Evolutionary conservation across 2,113 vertebrate species (phyloP).

Genomic region (Hippoglossus stenolepis): DNA sequence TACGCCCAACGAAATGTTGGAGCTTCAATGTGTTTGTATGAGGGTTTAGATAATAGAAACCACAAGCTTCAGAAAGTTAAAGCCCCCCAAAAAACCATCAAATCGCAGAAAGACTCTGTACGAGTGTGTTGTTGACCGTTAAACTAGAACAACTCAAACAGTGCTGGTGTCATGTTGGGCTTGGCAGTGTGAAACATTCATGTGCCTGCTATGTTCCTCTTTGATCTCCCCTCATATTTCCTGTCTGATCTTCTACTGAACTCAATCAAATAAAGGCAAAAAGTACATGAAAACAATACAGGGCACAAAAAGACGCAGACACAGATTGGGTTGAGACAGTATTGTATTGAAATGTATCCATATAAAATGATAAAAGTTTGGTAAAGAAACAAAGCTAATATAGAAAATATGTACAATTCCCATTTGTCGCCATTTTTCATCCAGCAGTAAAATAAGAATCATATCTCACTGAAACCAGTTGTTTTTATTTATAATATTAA

Average conservation of each 20-base stretch:
- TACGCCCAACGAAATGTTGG: background rate
- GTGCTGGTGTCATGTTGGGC: background rate
- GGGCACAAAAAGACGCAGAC: background rate
- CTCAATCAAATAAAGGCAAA: background rate
- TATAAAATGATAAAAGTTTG: background rate
- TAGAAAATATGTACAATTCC: constrained; percentile 9
- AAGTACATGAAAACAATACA: background rate
- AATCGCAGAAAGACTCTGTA: background rate
- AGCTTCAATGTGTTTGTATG: background rate
- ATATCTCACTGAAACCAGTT: background rate
- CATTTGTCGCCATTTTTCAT: background rate
- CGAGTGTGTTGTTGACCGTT: background rate
- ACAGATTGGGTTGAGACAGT: background rate
- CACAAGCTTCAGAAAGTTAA: background rate
- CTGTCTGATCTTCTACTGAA: background rate
- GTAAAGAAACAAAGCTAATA: background rate
- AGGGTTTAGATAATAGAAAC: background rate
- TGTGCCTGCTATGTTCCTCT: background rate
- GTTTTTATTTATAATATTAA: too few relatives aligned
- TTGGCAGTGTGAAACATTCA: background rate
- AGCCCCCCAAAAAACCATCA: background rate
- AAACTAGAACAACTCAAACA: background rate
- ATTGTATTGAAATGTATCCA: background rate
- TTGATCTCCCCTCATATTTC: background rate
- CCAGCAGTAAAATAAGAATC: background rate